Evolutionary conservation across 1,140 invertebrate genomes (phyloP).

Genomic region (Drosophila takahashii): DNA sequence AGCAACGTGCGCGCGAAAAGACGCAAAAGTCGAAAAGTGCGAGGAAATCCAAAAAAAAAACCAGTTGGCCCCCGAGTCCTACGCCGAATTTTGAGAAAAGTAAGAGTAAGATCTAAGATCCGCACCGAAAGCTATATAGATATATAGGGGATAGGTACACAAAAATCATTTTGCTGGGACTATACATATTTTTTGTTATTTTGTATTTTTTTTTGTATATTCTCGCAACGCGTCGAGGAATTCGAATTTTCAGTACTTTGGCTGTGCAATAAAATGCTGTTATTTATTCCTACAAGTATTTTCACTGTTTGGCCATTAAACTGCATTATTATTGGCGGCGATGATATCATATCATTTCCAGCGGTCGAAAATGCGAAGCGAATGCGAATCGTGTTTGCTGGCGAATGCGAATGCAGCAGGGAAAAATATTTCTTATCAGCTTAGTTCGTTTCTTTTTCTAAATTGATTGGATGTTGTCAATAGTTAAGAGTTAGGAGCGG

Average conservation of each 20-base stretch:
- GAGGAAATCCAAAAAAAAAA: constrained; percentile 11
- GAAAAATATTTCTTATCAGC: constrained; percentile 4
- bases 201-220: not conserved
- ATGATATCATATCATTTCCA: constrained; percentile 51
- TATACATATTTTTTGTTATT: constrained; percentile 7
- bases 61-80: constrained; percentile 14
- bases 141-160: constrained; percentile 2
- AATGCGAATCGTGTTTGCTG: not conserved
- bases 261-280: constrained; percentile 19
- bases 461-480: not conserved
- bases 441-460: not conserved
- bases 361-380: not conserved
- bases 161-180: not conserved
- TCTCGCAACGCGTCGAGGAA: constrained; percentile 13
- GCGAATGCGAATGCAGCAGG: not conserved
- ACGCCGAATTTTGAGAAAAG: constrained; percentile 30
- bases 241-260: constrained; percentile 11
- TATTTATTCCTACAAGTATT: constrained; percentile 29
- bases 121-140: constrained; percentile 16
- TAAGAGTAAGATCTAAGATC: constrained; percentile 31
- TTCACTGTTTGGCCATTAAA: constrained; percentile 20
- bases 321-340: constrained; percentile 29
- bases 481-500: not conserved
- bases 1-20: constrained; percentile 76
- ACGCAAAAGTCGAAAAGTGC: constrained; percentile 44